Evolutionary conservation across 2,797 vertebrate species (phyloP).

Genomic region (Halcyon smyrnensis): DNA sequence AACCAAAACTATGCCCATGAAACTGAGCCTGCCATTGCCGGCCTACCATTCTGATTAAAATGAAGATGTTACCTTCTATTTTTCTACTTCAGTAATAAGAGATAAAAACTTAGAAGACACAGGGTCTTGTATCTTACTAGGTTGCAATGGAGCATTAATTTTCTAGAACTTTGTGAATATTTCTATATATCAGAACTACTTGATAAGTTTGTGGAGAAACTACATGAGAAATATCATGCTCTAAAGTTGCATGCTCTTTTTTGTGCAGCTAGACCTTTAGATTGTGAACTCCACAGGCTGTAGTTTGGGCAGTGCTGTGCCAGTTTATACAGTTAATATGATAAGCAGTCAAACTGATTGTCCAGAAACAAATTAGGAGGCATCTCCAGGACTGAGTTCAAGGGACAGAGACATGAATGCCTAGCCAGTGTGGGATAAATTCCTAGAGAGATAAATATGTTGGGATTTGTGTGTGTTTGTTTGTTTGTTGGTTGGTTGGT

Average conservation of each 20-base stretch:
- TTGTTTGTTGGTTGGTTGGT: too few species aligned
- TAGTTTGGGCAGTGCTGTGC: neutral
- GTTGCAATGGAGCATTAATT: neutral
- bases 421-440: neutral
- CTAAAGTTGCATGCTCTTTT: neutral
- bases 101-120: neutral
- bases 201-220: neutral
- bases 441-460: neutral
- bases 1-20: neutral
- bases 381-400: neutral
- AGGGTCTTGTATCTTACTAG: neutral
- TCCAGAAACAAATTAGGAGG: neutral
- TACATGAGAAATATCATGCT: neutral
- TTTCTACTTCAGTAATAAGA: neutral
- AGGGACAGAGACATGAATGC: neutral
- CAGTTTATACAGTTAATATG: neutral
- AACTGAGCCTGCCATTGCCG: neutral
- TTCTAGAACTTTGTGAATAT: neutral
- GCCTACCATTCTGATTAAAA: neutral
- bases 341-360: rapidly evolving
- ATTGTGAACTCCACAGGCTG: neutral
- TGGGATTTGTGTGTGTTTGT: too few species aligned
- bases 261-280: neutral
- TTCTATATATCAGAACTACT: neutral
- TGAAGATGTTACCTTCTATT: rapidly evolving